Conservation (phyloP, 92 coral and sea anemone genomes). For the Zoanthus sociatus region DNA sequence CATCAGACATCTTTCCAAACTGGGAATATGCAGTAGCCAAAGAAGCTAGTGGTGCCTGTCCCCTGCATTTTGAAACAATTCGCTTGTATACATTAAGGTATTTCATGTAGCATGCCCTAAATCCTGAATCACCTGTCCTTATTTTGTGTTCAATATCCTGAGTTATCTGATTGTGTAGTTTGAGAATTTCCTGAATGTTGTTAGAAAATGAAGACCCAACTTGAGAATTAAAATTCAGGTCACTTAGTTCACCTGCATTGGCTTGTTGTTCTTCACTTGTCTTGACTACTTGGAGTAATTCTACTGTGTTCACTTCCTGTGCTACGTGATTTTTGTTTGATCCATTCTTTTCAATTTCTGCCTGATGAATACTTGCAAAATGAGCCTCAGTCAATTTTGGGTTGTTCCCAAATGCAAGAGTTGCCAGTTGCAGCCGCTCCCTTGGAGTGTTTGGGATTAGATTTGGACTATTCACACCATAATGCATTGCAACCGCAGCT, state of each 20-base stretch:
- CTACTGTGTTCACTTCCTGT: too few species aligned
- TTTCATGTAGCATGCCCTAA: background rate
- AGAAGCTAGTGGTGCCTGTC: slow-evolving; percentile 64
- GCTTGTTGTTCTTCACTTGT: too few species aligned
- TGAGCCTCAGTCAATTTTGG: slow-evolving; percentile 20
- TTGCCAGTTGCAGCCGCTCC: too few species aligned
- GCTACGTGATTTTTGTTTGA: too few species aligned
- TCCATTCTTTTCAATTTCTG: slow-evolving; percentile 24
- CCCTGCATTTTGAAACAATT: slow-evolving; percentile 57
- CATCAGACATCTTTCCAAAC: slow-evolving; percentile 36
- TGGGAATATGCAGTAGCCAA: slow-evolving; percentile 60
- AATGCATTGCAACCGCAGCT: slow-evolving; percentile 43
- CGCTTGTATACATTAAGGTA: background rate
- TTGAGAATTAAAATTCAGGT: too few species aligned
- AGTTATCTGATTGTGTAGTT: background rate
- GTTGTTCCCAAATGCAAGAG: slow-evolving; percentile 16
- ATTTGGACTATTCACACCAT: slow-evolving; percentile 13
- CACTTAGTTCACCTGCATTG: too few species aligned
- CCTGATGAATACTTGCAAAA: slow-evolving; percentile 54
- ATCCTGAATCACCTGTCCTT: background rate
- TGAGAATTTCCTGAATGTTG: background rate
- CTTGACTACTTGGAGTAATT: too few species aligned
- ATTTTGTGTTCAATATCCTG: background rate
- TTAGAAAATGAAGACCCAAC: too few species aligned
- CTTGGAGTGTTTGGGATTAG: slow-evolving; percentile 12